Evolutionary conservation across 2,113 vertebrate genomes (phyloP).

Genomic region (Elanoides forficatus): DNA sequence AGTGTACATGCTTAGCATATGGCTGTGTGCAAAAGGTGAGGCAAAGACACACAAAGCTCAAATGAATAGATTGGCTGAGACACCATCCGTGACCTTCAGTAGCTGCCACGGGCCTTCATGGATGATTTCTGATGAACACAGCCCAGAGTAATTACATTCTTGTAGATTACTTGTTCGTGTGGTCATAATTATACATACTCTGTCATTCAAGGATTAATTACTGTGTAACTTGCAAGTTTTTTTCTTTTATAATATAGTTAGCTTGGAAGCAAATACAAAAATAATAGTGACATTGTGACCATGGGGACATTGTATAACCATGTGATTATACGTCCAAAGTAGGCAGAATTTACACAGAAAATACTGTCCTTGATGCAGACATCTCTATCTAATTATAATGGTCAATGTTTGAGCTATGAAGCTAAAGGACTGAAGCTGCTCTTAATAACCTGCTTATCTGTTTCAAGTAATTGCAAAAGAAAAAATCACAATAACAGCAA

Average conservation of each 20-base stretch:
- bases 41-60: background rate
- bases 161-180: slow-evolving; percentile 1
- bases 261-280: slow-evolving; percentile 6
- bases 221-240: background rate
- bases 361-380: background rate
- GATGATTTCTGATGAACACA: slow-evolving; percentile 23
- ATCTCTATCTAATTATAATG: background rate
- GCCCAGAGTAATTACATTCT: slow-evolving; percentile 19
- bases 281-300: background rate
- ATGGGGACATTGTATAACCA: background rate
- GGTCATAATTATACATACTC: slow-evolving; percentile 12
- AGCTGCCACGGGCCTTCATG: background rate
- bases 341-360: background rate
- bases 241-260: background rate
- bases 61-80: background rate
- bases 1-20: background rate
- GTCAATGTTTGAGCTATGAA: background rate
- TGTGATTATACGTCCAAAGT: background rate
- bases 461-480: background rate
- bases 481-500: background rate
- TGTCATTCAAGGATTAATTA: slow-evolving; percentile 34
- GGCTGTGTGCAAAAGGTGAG: background rate
- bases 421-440: background rate
- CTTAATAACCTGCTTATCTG: background rate
- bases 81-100: background rate